phyloP scores from a whole-genome alignment of 2,888 invertebrate genomes.

The Oasisia sp. region DNA sequence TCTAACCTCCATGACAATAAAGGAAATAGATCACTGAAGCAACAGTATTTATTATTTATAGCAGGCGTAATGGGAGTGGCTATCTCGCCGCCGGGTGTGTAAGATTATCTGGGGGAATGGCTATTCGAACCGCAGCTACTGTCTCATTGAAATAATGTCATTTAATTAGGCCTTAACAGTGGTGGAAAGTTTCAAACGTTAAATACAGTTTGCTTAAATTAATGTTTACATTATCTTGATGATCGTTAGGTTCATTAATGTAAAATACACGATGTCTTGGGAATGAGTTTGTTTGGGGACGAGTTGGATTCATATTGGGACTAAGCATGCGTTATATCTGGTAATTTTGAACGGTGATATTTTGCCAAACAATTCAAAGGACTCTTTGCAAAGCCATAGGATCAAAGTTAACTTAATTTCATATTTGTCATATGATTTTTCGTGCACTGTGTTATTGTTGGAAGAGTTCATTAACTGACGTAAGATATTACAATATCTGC shows the following conservation, averaged over 20 bases:
- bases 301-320: not conserved
- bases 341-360: not conserved
- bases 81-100: not conserved
- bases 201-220: not conserved
- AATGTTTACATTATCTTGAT: not conserved
- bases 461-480: not conserved
- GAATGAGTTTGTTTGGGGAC: not conserved
- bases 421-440: not conserved
- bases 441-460: not conserved
- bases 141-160: not conserved
- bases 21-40: not conserved
- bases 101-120: not conserved
- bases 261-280: not conserved
- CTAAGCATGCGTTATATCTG: not conserved
- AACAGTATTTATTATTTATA: constrained; percentile 4
- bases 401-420: not conserved
- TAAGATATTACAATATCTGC: not conserved
- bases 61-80: not conserved
- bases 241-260: not conserved
- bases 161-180: not conserved
- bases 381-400: too few relatives aligned
- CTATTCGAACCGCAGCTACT: not conserved
- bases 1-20: not conserved
- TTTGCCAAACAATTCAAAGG: not conserved
- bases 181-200: not conserved